Evolutionary conservation across 1,140 invertebrate genomes (phyloP), one percentile per base, ranked within the genome.

Genomic region (Gonatopus flavifemur): DNA sequence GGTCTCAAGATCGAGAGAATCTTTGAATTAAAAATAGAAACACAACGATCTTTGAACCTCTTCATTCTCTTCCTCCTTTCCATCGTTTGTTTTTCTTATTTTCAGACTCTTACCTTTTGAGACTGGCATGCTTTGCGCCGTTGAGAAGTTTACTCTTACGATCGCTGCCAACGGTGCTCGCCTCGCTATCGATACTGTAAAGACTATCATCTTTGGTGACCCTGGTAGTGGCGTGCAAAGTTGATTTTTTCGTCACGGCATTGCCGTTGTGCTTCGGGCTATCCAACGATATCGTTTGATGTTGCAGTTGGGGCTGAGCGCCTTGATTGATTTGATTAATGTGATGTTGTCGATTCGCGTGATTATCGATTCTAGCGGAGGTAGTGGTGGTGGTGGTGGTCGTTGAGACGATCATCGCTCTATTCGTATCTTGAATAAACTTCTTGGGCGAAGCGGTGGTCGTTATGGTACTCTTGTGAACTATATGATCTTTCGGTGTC

Each of bases 51-150:
- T n/a, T n/a, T n/a, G n/a, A n/a, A n/a, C n/a, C n/a, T n/a, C n/a
- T n/a, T n/a, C n/a, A n/a, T n/a, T n/a, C n/a, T n/a, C n/a, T n/a
- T n/a, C n/a, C n/a, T n/a, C n/a, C n/a, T n/a, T n/a, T n/a, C n/a
- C n/a, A n/a, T n/a, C n/a, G n/a, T n/a, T n/a, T n/a, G n/a, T n/a
- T n/a, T n/a, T n/a, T n/a, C n/a, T n/a, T n/a, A n/a, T n/a, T n/a
- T n/a, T n/a, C n/a, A n/a, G n/a, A n/a, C n/a, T 13, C 49, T 63
- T 57, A 82, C 81, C 81, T 80, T 57, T 82, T 82, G 48, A 82
- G 76, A 57, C 72, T 79, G 21, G 78, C 72, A 47, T 81, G 76
- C 59, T 82, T 82, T 28, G 78, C 73, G 8, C 74, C 77, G 52
- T 78, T 79, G 51, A 73, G 60, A 18, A 76, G 67, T 58, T 71